These are phyloP conservation scores for Loxodonta africana DNA, from an alignment of 2,113 vertebrate species.

Conservation along the genomic window DNA sequence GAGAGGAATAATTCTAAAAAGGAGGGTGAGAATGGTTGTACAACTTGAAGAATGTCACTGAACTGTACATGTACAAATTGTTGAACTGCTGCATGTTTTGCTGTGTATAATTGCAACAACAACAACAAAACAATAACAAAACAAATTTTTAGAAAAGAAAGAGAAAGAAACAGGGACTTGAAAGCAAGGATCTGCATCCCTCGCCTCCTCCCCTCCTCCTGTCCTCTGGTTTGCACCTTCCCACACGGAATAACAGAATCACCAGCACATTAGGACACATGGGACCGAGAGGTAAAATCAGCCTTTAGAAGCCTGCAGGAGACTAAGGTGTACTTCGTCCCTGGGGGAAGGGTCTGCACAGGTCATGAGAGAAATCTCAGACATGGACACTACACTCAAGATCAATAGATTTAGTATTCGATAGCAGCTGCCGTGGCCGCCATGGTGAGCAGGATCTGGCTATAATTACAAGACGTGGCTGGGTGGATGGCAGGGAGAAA, in stretches of 20 bases:
- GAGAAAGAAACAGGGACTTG: conserved; percentile 80
- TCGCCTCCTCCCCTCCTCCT: conserved; percentile 87
- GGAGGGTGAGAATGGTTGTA: too few species aligned
- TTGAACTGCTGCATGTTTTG: too few species aligned
- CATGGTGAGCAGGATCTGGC: conserved; percentile 85
- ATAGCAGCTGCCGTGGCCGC: conserved; percentile 86
- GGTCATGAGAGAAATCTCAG: conserved; percentile 83
- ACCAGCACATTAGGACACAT: conserved; percentile 67
- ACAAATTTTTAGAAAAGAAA: too few species aligned
- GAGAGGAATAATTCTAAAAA: too few species aligned
- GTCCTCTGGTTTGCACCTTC: conserved; percentile 70
- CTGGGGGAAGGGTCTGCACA: conserved; percentile 80
- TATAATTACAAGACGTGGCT: conserved; percentile 75
- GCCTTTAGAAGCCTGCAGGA: conserved; percentile 87
- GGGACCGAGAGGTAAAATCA: conserved; percentile 54
- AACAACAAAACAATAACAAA: too few species aligned
- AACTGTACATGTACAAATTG: too few species aligned
- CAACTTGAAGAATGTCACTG: too few species aligned
- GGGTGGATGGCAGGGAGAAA: conserved; percentile 76
- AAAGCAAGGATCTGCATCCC: conserved; percentile 92
- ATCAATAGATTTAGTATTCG: conserved; percentile 89
- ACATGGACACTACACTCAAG: conserved; percentile 90
- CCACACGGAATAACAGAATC: conserved; percentile 67
- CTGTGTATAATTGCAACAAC: too few species aligned
- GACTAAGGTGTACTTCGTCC: conserved; percentile 87